Base-by-base conservation (phyloP, 2,888 invertebrate species). In the Drosophila mercatorum region DNA sequence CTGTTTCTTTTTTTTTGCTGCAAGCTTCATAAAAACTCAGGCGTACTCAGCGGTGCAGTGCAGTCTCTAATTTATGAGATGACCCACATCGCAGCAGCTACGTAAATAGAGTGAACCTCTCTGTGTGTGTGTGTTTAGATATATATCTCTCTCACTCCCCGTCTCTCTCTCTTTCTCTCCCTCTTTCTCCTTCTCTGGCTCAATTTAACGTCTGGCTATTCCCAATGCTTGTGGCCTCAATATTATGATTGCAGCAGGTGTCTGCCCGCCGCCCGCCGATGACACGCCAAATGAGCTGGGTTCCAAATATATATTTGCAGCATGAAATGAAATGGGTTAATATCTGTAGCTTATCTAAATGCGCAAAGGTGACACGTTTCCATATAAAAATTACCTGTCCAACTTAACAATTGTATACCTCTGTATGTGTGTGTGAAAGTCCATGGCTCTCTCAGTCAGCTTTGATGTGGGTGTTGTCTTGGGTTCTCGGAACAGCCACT, bases 321-420 rank as follows among this genome's bases (percentile, higher is more conserved):
- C 40, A 60, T 49, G 22, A 55, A 47, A 61, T 70, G 49, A 56
- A 61, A 69, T 61, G 60, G 70, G 70, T 44, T 55, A 43, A 38
- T 36, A n/a, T 43, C n/a, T 28, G 34, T 17, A 17, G 71, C 49
- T 70, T 71, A 71, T 62, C 71, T 36, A 22, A 44, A 56, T 49
- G 62, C 40, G 55, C 38, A 14, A 17, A 44, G 28, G 14, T 51
- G 71, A 51, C 71, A 70, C 14, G 26, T 56, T 56, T 8, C 43
- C 6, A 44, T 62, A 12, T 22, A 22, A 22, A 44, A 36, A 44
- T 66, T 12, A 68, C 49, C 11, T 17, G 49, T 36, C n/a, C 34
- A 34, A 44, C 38, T 14, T 14, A 2, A 7, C 7, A 44, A 49
- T 11, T 40, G 41, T 43, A 34, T 11, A 28, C 2, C 28, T 22